Conservation (phyloP, 2,113 vertebrate species). For the Ibidorhyncha struthersii region DNA sequence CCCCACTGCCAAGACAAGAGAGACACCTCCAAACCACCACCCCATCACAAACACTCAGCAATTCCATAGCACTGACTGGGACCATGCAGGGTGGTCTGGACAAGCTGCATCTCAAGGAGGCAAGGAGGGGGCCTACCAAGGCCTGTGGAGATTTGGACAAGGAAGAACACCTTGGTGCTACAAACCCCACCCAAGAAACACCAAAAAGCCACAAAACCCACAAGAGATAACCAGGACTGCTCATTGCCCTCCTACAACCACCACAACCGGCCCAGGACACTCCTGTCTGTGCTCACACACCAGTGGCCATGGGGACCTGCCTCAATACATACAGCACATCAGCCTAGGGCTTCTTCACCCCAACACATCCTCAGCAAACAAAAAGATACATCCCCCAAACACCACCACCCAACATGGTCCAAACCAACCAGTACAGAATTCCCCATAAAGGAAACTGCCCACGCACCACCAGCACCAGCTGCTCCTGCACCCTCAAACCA, state of each 20-base stretch:
- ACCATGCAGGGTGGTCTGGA: not conserved
- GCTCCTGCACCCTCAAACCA: not conserved
- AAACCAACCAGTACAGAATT: not conserved
- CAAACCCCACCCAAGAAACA: not conserved
- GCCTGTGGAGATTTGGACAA: not conserved
- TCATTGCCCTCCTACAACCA: not conserved
- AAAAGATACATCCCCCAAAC: not conserved
- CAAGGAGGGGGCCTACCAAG: not conserved
- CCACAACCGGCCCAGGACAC: not conserved
- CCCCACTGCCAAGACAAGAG: not conserved
- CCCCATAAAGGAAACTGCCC: not conserved
- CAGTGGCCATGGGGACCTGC: not conserved
- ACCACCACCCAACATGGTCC: not conserved
- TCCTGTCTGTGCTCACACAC: not conserved
- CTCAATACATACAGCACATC: not conserved
- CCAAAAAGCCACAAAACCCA: not conserved
- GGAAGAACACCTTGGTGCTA: not conserved
- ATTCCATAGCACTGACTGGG: not conserved
- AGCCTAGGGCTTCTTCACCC: not conserved
- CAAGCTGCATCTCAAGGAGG: not conserved
- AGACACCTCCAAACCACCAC: not conserved
- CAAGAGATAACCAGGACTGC: not conserved
- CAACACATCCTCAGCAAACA: not conserved
- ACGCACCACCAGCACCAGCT: not conserved
- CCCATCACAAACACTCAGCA: not conserved